Evolutionary conservation across 2,113 vertebrate genomes (phyloP), one percentile per base, ranked within the genome.

Genomic region (Nyctibius bracteatus): DNA sequence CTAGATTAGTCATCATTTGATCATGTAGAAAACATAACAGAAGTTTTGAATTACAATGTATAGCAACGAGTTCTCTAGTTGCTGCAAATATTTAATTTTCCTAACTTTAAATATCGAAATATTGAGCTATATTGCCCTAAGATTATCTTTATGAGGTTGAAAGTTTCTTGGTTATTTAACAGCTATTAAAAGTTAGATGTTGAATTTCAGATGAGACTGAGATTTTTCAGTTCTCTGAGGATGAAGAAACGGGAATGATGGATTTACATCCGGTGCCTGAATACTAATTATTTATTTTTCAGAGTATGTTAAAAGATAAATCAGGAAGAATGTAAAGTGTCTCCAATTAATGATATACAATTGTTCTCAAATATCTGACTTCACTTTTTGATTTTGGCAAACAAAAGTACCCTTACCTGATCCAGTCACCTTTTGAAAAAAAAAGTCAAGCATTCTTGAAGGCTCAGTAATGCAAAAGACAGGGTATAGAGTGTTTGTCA

Each of bases 301-400:
- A 51, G 43, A 4, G 1, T 47, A 43, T 43, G 30, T 54, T 91
- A 85, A 81, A 91, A 78, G 31, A 81, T 77, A 86, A 65, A 22
- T 58, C 57, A 67, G 52, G 22, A 89, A 85, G 93, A 81, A 72
- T 47, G 8, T 74, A 28, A 79, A 63, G 8, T 61, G 35, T 77
- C 57, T 93, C 10, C 9, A 59, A 43, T 90, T 94, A 88, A 90
- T 90, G 43, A 68, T 72, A 72, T 72, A 28, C 44, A 82, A 44
- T 79, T 92, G 44, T 33, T 88, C 30, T 86, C 35, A 88, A 88
- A 80, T 68, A 80, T 52, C 66, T 57, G 57, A 82, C 44, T 95
- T 44, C 57, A 68, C 44, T 68, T 90, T 94, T 90, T 94, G 81
- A 91, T 91, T 92, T n/a, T 92, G 57, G 37, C 52, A 90, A 88